Evolutionary conservation across 2,797 vertebrate species (phyloP).

Genomic region (Periparus ater): DNA sequence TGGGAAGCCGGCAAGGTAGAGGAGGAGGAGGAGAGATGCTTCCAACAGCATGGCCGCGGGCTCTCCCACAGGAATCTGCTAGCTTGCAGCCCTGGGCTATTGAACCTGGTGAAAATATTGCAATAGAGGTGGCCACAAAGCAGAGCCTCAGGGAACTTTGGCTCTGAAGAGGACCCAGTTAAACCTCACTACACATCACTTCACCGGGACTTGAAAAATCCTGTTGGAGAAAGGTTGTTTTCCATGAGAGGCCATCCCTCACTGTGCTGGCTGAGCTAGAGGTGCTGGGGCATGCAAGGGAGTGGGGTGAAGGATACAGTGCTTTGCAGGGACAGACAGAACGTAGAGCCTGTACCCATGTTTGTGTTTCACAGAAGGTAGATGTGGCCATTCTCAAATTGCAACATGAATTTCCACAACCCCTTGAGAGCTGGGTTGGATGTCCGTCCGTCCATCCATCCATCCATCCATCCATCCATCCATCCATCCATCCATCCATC

Average conservation of each 20-base stretch:
- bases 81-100: neutral
- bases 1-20: neutral
- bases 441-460: neutral
- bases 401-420: neutral
- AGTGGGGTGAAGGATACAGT: accelerated
- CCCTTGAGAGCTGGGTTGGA: neutral
- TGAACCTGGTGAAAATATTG: neutral
- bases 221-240: neutral
- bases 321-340: neutral
- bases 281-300: neutral
- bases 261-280: accelerated
- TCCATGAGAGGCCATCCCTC: neutral
- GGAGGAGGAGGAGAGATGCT: constrained; percentile 5
- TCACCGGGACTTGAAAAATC: neutral
- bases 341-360: accelerated
- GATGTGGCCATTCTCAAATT: neutral
- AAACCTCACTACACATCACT: neutral
- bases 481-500: neutral
- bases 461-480: neutral
- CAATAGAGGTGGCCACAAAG: neutral
- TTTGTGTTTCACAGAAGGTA: accelerated
- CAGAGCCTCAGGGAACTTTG: neutral
- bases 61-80: neutral
- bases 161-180: neutral
- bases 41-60: neutral